Conservation (phyloP, 53 echinoderm and acorn worm species). For the Arbacia lixula region DNA sequence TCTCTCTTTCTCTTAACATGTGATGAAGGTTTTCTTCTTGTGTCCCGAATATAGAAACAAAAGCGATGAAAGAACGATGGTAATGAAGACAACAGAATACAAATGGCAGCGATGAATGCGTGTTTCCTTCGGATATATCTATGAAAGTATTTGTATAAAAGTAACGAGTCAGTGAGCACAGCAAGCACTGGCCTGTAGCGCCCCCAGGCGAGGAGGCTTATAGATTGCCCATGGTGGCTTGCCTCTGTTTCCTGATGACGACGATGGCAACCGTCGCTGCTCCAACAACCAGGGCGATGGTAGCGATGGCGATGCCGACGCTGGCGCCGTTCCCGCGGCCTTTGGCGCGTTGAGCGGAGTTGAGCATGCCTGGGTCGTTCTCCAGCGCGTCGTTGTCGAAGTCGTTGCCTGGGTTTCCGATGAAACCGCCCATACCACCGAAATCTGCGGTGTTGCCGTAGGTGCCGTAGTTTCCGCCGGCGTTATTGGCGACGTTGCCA, state of each 20-base stretch:
- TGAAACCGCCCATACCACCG: conserved; percentile 16
- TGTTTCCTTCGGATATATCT: conserved; percentile 1
- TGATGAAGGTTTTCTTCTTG: no score
- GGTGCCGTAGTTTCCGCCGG: neutral
- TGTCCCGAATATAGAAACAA: neutral
- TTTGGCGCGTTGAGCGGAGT: conserved; percentile 8
- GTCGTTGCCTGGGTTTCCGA: conserved; percentile 28
- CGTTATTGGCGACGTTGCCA: conserved; percentile 3
- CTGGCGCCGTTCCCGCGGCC: conserved; percentile 20
- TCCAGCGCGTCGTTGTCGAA: conserved; percentile 18
- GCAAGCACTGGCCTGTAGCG: no score
- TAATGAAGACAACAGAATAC: neutral
- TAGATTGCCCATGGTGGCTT: neutral
- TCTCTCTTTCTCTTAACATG: no score
- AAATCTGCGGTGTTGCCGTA: neutral
- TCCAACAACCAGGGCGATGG: conserved; percentile 40
- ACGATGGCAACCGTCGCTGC: conserved; percentile 46
- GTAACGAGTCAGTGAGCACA: conserved; percentile 25
- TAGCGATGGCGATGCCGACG: conserved; percentile 45
- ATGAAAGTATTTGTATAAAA: conserved; percentile 11
- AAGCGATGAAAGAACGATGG: neutral
- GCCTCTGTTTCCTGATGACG: conserved; percentile 50
- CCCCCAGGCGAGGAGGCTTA: neutral
- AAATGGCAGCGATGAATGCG: neutral
- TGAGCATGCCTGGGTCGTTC: conserved; percentile 36